Percentiles rank a stretch among this genome's conserved stretches.
phyloP scores from a whole-genome alignment of 2,113 vertebrate species.

The Lophochroa leadbeateri region DNA sequence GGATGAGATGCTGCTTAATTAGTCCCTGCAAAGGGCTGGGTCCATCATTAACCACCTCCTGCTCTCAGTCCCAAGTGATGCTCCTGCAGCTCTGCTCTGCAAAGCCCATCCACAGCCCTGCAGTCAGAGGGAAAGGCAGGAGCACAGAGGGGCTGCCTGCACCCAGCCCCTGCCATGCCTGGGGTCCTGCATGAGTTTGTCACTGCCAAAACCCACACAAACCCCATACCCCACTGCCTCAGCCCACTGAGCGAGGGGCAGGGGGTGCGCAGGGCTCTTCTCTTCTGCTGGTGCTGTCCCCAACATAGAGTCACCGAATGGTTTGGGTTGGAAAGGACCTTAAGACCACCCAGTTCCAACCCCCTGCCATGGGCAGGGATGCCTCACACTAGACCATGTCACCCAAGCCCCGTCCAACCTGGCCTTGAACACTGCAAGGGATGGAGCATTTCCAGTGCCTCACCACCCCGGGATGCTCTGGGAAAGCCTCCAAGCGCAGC shows the following conservation, averaged over 20 bases:
- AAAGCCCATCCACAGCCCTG: fast-evolving
- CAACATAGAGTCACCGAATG: neutral
- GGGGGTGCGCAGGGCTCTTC: neutral
- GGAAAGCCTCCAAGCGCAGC: neutral
- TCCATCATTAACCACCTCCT: neutral
- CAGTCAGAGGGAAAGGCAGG: neutral
- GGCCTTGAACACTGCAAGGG: neutral
- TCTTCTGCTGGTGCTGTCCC: neutral
- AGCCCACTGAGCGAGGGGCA: neutral
- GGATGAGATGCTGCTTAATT: fast-evolving
- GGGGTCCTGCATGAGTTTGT: fast-evolving
- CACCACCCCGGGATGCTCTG: neutral
- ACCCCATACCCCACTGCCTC: fast-evolving
- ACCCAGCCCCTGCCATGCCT: fast-evolving
- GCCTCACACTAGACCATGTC: neutral
- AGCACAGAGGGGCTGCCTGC: fast-evolving
- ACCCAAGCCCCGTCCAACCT: neutral
- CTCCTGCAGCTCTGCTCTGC: neutral
- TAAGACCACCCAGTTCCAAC: neutral
- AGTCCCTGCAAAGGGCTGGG: neutral
- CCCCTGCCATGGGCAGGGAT: neutral
- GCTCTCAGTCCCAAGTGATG: fast-evolving
- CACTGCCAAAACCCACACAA: fast-evolving
- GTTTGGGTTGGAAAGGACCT: neutral
- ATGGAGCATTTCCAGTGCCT: neutral